Base-by-base conservation (phyloP, 2,888 invertebrate species). In the Stictocephala bisonia region DNA sequence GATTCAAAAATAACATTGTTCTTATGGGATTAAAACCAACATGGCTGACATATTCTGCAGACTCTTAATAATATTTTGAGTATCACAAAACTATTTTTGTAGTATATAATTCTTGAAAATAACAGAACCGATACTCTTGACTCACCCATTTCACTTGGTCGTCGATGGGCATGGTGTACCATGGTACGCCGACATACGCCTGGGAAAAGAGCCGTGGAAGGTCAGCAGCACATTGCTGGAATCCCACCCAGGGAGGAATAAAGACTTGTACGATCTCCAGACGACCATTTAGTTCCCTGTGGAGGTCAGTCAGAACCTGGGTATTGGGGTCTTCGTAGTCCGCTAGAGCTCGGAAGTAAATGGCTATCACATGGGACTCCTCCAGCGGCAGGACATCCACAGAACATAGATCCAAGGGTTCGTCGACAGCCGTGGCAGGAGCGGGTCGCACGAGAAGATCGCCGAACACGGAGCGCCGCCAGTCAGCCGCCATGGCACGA, bases 121-220 rank as follows among this genome's bases (percentile, higher is more conserved):
- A n/a, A n/a, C n/a, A n/a, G n/a, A n/a, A n/a, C n/a, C n/a, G n/a
- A n/a, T n/a, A n/a, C n/a, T n/a, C n/a, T n/a, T n/a, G 3, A 67
- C 82, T 84, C 83, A 90, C 91, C 88, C 91, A 91, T 22, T 89
- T 87, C 78, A 91, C 90, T 69, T 90, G 90, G 81, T 91, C 90
- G 75, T 89, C 88, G 82, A 90, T 90, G 0, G 91, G 90, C 74
- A 91, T 87, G 11, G 91, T 91, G 75, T 89, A 88, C 91, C 91
- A 92, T 0, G 91, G 90, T 4, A 75, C 77, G 20, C 64, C 64
- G 64, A 13, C 24, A 27, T 15, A 64, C 3, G 40, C n/a, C 15
- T 27, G 64, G 3, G 41, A 26, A 27, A 64, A 64, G 41, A 40
- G 41, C 2, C 27, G 15, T n/a, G 24, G 26, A n/a, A 64, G 22